Conservation (phyloP, 2,888 invertebrate species). For the Anorthoa munda region DNA sequence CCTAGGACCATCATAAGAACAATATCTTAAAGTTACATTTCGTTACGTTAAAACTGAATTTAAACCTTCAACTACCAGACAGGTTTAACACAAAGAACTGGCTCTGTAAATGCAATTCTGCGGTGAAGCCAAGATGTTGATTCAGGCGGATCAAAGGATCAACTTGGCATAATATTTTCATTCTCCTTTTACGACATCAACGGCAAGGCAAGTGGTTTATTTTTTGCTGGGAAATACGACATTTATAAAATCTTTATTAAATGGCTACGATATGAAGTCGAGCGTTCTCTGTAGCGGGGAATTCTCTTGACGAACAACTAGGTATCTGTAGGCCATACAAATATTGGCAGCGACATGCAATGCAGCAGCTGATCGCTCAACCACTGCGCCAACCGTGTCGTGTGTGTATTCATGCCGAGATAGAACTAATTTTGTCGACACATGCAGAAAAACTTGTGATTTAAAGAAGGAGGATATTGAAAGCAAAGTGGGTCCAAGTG, state of each 20-base stretch:
- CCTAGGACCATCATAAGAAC: too few relatives aligned
- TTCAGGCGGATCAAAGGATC: constrained; percentile 29
- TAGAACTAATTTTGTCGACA: too few relatives aligned
- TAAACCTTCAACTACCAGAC: background rate
- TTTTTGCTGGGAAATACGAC: constrained; percentile 9
- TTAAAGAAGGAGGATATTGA: too few relatives aligned
- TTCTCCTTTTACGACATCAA: constrained; percentile 36
- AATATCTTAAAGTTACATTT: background rate
- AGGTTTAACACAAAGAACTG: background rate
- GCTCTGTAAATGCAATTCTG: background rate
- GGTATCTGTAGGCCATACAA: too few relatives aligned
- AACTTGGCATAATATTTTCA: constrained; percentile 38
- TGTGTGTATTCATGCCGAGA: too few relatives aligned
- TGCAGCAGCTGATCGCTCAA: too few relatives aligned
- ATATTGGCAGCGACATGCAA: too few relatives aligned
- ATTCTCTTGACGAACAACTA: background rate
- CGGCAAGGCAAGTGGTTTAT: constrained; percentile 26
- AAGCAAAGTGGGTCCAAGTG: too few relatives aligned
- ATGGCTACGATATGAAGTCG: background rate
- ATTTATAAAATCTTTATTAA: constrained; percentile 13
- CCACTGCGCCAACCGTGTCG: too few relatives aligned
- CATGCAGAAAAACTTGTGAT: too few relatives aligned
- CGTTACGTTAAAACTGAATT: background rate
- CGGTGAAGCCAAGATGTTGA: constrained; percentile 12
- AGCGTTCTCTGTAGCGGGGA: background rate